These are phyloP conservation scores for Rhogogaster chlorosoma DNA, from an alignment of 2,888 invertebrate species.

Conservation along the genomic window DNA sequence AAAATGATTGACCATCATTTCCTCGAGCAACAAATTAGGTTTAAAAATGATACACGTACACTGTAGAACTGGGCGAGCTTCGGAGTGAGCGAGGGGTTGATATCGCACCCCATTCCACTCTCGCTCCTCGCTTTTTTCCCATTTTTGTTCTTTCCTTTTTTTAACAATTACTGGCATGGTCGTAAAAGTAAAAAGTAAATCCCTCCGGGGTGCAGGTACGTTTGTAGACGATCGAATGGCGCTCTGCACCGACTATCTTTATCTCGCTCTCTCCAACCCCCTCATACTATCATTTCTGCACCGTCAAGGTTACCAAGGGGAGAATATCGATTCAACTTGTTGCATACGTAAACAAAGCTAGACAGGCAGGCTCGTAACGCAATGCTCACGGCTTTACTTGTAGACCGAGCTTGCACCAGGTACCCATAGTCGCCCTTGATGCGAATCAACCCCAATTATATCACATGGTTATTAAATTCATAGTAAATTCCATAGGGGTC, in stretches of 20 bases:
- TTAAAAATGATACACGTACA: neutral
- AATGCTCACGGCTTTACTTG: constrained; percentile 6
- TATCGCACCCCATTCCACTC: neutral
- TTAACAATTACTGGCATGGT: neutral
- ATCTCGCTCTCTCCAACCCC: constrained; percentile 37
- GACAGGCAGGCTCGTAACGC: constrained; percentile 18
- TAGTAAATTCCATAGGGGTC: neutral
- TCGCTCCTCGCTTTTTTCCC: neutral
- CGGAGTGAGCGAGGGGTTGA: neutral
- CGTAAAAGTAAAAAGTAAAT: neutral
- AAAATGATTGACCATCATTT: neutral
- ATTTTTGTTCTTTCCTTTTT: neutral
- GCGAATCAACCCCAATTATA: neutral
- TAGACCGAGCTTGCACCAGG: neutral
- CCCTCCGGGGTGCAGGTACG: neutral
- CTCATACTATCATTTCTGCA: constrained; percentile 40
- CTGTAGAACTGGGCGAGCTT: neutral
- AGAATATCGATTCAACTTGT: constrained; percentile 68
- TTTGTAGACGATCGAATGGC: neutral
- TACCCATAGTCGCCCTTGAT: neutral
- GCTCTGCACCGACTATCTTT: constrained; percentile 18
- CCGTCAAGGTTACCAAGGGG: constrained; percentile 41
- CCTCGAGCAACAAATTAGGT: neutral
- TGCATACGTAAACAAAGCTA: constrained; percentile 66
- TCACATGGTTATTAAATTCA: neutral